Evolutionary conservation across 2,797 vertebrate species (phyloP).

Genomic region (Pseudochromis fuscus): DNA sequence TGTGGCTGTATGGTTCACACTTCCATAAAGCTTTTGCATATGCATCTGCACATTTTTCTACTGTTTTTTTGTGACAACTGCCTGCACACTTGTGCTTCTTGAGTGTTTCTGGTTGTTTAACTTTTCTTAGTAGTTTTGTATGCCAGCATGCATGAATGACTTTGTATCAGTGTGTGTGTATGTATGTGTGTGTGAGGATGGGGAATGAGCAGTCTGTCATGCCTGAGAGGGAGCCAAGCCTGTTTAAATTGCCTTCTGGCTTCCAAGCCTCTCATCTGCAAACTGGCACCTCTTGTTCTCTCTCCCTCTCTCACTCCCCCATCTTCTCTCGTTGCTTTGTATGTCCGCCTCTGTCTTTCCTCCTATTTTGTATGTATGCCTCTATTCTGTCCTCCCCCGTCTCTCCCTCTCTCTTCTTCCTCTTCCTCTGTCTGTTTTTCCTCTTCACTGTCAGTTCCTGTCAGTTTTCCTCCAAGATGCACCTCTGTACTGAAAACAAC

Average conservation of each 20-base stretch:
- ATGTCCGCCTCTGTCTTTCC: constrained; percentile 74
- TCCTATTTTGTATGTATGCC: constrained; percentile 72
- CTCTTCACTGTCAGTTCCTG: constrained; percentile 62
- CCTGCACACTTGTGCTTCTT: constrained; percentile 73
- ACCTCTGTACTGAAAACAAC: constrained; percentile 52
- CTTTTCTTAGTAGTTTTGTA: constrained; percentile 79
- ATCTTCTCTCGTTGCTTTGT: constrained; percentile 60
- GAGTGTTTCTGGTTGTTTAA: constrained; percentile 81
- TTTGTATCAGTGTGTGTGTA: constrained; percentile 57
- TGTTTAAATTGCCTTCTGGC: constrained; percentile 86
- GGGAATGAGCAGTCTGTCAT: constrained; percentile 84
- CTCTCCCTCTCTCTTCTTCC: constrained; percentile 4
- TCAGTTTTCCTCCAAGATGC: constrained; percentile 56
- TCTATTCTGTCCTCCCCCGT: constrained; percentile 62
- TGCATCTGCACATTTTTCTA: constrained; percentile 66
- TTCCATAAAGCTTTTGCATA: constrained; percentile 74
- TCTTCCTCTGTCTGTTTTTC: constrained; percentile 50
- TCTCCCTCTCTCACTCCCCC: constrained; percentile 20
- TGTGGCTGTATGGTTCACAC: constrained; percentile 58
- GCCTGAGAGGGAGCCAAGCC: constrained; percentile 84
- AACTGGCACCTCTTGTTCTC: constrained; percentile 79
- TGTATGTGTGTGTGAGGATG: constrained; percentile 37
- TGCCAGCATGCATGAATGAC: constrained; percentile 75
- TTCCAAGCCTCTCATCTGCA: constrained; percentile 84
- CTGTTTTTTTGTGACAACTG: constrained; percentile 63